Base-by-base conservation (phyloP, 1,140 invertebrate genomes). In the Oedothorax gibbosus region DNA sequence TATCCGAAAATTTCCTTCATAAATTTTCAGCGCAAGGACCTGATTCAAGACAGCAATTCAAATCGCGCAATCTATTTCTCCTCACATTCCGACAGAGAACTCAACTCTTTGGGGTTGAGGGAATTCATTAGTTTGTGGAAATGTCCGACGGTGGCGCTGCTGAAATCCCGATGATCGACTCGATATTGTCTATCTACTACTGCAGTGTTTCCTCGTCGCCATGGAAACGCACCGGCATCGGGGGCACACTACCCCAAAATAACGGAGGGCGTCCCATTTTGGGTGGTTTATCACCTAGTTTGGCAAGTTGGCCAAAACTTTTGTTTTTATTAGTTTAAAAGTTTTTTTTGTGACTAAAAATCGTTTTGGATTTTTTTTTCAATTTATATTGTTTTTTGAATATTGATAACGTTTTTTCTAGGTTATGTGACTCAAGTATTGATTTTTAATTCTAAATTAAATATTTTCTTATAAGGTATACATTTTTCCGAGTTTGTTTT, bases 161-260 rank as follows among this genome's bases (percentile, higher is more conserved):
- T 73, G 53, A 73, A 82, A 72, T 82, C 80, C 80, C 57, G 35
- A 82, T 82, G 80, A 82, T 82, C 80, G 80, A 82, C 80, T 82
- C 80, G 69, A 82, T 82, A 82, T 73, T 73, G 80, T 82, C 80
- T 71, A 82, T 82, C 80, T 82, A 82, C 80, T 82, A 82, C 80
- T 82, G 80, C 80, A 82, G 80, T 82, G 80, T 82, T 82, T 82
- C 80, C 57, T 21, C 80, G 80, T 82, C 50, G 57, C 12, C 80
- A 82, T 82, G 18, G 80, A 11, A 54, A 82, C 80, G 57, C 54
- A 81, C 66, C 66, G 66, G 78, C 78, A 81, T 82, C 80, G 80
- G 65, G 80, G 80, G 49, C 80, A 82, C 80, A 82, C 80, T 65
- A 35, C 66, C 56, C 68, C 69, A 82, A 79, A 79, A 79, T 79